These are phyloP conservation scores for Pagrus major DNA, from an alignment of 2,113 vertebrate species.

Conservation along the genomic window DNA sequence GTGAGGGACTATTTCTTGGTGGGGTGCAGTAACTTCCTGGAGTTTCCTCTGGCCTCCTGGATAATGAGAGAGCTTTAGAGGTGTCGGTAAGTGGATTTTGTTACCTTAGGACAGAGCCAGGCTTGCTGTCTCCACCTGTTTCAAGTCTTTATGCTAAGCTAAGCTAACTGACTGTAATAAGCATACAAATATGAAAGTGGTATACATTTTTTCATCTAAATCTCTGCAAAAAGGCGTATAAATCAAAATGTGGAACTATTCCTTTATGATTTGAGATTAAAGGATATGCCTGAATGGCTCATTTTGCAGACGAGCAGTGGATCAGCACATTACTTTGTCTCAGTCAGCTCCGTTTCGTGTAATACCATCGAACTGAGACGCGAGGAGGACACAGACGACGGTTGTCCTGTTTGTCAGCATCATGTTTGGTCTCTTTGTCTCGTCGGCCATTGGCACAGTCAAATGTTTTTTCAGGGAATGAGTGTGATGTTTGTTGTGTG, in stretches of 20 bases:
- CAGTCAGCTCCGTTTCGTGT: not conserved
- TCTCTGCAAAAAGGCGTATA: no score
- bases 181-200: not conserved
- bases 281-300: not conserved
- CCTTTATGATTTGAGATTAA: not conserved
- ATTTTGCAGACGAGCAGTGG: not conserved
- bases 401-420: slow-evolving; percentile 49
- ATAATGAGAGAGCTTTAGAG: not conserved
- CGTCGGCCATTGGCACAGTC: slow-evolving; percentile 45
- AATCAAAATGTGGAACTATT: slow-evolving; percentile 3
- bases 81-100: not conserved
- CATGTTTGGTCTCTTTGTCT: slow-evolving; percentile 73
- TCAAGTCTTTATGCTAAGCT: not conserved
- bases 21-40: not conserved
- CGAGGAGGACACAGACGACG: slow-evolving; percentile 12
- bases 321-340: slow-evolving; percentile 26
- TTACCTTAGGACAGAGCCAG: not conserved
- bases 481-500: slow-evolving; percentile 76
- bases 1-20: not conserved
- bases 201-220: not conserved
- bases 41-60: not conserved
- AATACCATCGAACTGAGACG: slow-evolving; percentile 15
- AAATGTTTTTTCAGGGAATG: slow-evolving; percentile 70
- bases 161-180: not conserved
- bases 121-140: not conserved